Base-by-base conservation (phyloP, 1,140 invertebrate species). In the Anthonomus grandis region DNA sequence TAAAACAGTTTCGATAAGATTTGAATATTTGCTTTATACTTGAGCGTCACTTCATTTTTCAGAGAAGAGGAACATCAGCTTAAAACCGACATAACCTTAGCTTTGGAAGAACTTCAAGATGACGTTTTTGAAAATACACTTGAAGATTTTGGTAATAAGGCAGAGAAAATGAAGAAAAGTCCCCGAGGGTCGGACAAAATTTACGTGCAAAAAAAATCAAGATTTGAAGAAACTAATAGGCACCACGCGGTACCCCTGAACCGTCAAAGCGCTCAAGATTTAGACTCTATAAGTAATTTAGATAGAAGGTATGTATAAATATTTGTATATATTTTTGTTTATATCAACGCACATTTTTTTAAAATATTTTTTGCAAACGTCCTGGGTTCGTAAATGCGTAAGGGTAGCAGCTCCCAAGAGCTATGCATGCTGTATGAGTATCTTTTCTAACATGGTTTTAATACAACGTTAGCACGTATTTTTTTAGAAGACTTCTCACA, bases 31-130 rank as follows among this genome's bases (percentile, higher is more conserved):
- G 1, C 1, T 1, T 41, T 17, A 41, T 1, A 41, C 19, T 41
- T 18, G 9, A 9, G n/a, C 17, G 1, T 41, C 12, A n/a, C 19
- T 13, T 41, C 19, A 1, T 13, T 3, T 17, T 44, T 42, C 24
- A 58, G 68, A 15, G 70, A 73, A 17, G 70, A 73, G n/a, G 71
- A 70, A 5, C 64, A 66, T 34, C 69, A 73, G 47, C 60, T 62
- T 15, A 66, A 66, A 47, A 72, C 55, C 27, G 71, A 73, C 24
- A 64, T 73, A 21, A 67, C 68, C 0, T 47, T 71, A 25, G 70
- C 71, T 18, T 62, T 73, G 49, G 70, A 73, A 50, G 71, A 73
- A 41, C 54, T 73, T 41, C 71, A 73, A 64, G 71, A 73, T 63
- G 71, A 73, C 57, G 71, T 73, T 34, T 73, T 73, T 46, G 71